A percentile compares a stretch with the other conserved stretches of the same genome.
Conservation (phyloP, 2,888 invertebrate species). For the Cheilosia vernalis region DNA sequence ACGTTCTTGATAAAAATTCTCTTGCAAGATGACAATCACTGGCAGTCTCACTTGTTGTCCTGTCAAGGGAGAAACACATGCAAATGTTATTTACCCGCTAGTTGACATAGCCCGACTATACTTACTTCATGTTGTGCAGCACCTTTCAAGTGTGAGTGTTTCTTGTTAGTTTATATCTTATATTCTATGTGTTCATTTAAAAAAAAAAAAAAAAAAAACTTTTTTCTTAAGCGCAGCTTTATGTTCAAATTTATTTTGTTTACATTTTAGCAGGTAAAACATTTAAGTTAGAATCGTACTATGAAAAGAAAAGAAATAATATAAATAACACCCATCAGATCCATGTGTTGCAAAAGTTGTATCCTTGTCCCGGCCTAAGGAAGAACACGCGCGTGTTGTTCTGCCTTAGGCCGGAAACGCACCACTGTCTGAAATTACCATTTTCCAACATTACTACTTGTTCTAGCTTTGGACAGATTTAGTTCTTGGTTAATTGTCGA, state of each 20-base stretch:
- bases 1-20: too few species aligned
- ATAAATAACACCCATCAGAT: constrained; percentile 34
- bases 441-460: constrained; percentile 38
- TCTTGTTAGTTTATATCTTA: not conserved
- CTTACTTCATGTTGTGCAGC: too few species aligned
- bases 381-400: constrained; percentile 22
- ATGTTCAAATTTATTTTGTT: constrained; percentile 54
- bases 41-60: too few species aligned
- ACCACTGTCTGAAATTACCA: constrained; percentile 36
- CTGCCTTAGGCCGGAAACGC: constrained; percentile 58
- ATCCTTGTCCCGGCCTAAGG: constrained; percentile 53
- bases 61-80: too few species aligned
- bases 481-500: constrained; percentile 32
- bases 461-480: constrained; percentile 24
- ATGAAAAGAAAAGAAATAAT: constrained; percentile 30
- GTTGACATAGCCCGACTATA: too few species aligned
- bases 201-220: too few species aligned
- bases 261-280: constrained; percentile 39
- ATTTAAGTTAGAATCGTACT: constrained; percentile 32
- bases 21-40: too few species aligned
- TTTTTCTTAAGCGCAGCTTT: constrained; percentile 54
- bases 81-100: too few species aligned
- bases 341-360: constrained; percentile 8
- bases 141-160: too few species aligned
- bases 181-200: not conserved